Conservation (phyloP, 2,797 vertebrate species). For the Gobio occitaniae region DNA sequence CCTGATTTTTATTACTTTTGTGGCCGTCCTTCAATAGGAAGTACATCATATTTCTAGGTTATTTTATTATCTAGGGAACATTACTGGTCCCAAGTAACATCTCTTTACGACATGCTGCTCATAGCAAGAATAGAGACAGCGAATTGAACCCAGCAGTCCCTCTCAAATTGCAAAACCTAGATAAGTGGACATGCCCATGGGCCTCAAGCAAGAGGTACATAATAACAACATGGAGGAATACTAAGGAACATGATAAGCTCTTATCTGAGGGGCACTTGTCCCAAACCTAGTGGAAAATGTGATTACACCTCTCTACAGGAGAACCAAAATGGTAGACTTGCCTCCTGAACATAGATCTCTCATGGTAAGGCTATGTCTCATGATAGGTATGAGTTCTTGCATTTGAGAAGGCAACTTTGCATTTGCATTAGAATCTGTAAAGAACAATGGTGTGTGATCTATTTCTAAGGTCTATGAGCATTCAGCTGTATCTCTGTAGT, state of each 20-base stretch:
- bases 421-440: background rate
- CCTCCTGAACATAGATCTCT: constrained; percentile 35
- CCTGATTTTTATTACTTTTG: background rate
- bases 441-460: background rate
- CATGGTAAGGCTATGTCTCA: constrained; percentile 1
- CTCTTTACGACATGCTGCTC: constrained; percentile 32
- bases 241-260: constrained; percentile 69
- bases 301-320: constrained; percentile 72
- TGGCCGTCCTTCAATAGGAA: constrained; percentile 1
- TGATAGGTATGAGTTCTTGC: background rate
- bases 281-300: constrained; percentile 75
- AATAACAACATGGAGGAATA: constrained; percentile 74
- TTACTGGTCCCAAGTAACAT: constrained; percentile 12
- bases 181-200: constrained; percentile 70
- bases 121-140: constrained; percentile 48
- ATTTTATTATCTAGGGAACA: constrained; percentile 18
- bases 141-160: constrained; percentile 57
- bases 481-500: background rate
- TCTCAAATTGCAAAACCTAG: constrained; percentile 63
- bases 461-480: background rate
- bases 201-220: constrained; percentile 65
- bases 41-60: background rate
- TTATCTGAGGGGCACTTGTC: constrained; percentile 71
- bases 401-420: background rate
- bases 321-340: constrained; percentile 24